Percentiles rank a stretch among this genome's conserved stretches.
phyloP scores from a whole-genome alignment of 2,888 invertebrate species.

The Tuta absoluta region DNA sequence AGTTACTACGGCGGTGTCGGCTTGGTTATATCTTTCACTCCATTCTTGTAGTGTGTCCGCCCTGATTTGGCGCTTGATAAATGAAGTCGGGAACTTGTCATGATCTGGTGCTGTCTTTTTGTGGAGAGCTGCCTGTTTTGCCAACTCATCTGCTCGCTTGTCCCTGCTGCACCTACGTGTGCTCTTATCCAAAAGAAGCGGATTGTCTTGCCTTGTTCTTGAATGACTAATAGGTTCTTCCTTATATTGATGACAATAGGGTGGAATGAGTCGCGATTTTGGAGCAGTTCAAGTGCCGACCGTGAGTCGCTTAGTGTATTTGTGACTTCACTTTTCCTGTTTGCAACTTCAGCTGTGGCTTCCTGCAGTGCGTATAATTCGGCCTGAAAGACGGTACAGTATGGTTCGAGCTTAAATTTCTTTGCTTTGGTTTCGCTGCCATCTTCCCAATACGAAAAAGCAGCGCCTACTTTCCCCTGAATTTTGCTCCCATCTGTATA shows the following conservation, averaged over 20 bases:
- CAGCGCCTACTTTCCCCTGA: constrained; percentile 28
- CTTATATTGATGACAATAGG: constrained; percentile 5
- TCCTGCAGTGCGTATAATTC: constrained; percentile 6
- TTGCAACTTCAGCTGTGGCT: not conserved
- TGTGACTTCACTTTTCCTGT: not conserved
- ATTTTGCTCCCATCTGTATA: constrained; percentile 35
- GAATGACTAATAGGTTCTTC: not conserved
- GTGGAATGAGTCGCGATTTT: constrained; percentile 12
- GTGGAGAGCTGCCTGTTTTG: constrained; percentile 32
- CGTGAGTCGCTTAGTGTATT: constrained; percentile 6
- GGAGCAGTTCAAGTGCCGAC: not conserved
- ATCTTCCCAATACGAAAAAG: not conserved
- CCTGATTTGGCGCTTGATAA: constrained; percentile 21
- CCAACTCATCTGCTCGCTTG: constrained; percentile 26
- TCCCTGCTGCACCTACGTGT: not conserved
- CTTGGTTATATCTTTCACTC: constrained; percentile 10
- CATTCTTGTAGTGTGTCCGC: constrained; percentile 7
- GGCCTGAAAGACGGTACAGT: constrained; percentile 24
- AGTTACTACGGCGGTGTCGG: not conserved
- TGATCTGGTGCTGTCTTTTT: constrained; percentile 25
- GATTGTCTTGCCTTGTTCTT: not conserved
- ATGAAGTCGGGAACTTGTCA: constrained; percentile 22
- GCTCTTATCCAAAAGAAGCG: constrained; percentile 1
- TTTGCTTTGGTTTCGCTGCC: constrained; percentile 10
- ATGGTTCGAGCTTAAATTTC: constrained; percentile 19